Base-by-base conservation (phyloP, 2,888 invertebrate species). In the Heliothis peltigera region DNA sequence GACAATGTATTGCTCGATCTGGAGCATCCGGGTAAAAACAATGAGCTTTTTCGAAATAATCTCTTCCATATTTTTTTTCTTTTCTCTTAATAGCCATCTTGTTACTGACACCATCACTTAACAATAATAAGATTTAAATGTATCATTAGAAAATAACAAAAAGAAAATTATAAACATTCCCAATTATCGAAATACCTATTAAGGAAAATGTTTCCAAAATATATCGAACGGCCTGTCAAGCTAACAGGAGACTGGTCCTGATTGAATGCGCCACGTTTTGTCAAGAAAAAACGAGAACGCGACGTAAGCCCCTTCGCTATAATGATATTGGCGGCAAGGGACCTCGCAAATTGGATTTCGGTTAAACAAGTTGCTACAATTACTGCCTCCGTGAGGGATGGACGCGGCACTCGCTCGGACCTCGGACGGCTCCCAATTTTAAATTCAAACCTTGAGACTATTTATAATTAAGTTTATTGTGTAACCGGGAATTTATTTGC, bases 311-410 rank as follows among this genome's bases (percentile, higher is more conserved):
- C 75, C 84, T 84, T 77, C 77, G 22, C 73, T 67, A 66, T 87
- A 85, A 87, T 81, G 87, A 82, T 74, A 70, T 69, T 69, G 77
- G 72, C 76, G 74, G 61, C 72, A 66, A 68, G 80, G 75, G 81
- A 75, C 81, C 83, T 64, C 60, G 67, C 80, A 92, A 92, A 92
- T 93, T 92, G 89, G 89, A 92, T 93, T 91, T 86, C 65, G 74
- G 81, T 84, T 82, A 91, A 91, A 91, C 91, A 92, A 91, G 86
- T 89, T 89, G 89, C 91, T 89, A 88, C 79, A 82, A 86, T 87
- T 84, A 84, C 82, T 79, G 73, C 44, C 64, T 43, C 58, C 58
- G 54, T 28, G 46, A 39, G 54, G 59, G 52, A 46, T 4, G 52
- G 19, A 65, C 18, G 48, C 54, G 67, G 61, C 70, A 66, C 42